Percentiles rank a stretch among this genome's conserved stretches.
Conservation (phyloP, 1,140 invertebrate genomes). For the Drosophila oshimai region DNA sequence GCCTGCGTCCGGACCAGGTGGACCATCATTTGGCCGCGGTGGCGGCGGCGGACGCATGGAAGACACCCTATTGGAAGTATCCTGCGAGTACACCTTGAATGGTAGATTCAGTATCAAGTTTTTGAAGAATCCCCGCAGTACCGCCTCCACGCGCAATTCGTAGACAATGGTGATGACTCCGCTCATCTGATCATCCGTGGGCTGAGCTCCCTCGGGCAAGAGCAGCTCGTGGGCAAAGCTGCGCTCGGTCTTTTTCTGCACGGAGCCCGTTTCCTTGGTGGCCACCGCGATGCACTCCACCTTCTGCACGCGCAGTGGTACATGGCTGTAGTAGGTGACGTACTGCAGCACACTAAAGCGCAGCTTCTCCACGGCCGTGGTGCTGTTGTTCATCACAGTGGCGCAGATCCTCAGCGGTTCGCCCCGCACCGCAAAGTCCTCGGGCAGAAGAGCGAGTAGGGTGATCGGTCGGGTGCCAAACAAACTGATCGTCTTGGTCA, state of each 20-base stretch:
- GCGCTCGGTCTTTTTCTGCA: conserved; percentile 77
- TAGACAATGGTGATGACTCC: conserved; percentile 76
- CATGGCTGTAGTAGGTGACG: conserved; percentile 72
- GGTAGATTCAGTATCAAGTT: conserved; percentile 76
- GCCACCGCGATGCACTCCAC: conserved; percentile 69
- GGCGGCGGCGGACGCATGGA: conserved; percentile 50
- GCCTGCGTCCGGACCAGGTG: conserved; percentile 46
- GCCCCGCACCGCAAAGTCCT: conserved; percentile 68
- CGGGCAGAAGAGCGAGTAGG: conserved; percentile 67
- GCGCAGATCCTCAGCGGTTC: conserved; percentile 77
- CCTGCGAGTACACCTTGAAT: conserved; percentile 72
- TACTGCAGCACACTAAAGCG: conserved; percentile 72
- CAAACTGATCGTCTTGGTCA: conserved; percentile 79
- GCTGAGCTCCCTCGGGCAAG: conserved; percentile 66
- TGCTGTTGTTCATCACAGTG: conserved; percentile 76
- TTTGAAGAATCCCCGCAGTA: conserved; percentile 79
- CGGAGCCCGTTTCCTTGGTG: conserved; percentile 76
- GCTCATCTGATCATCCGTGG: conserved; percentile 63
- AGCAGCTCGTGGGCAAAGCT: conserved; percentile 78
- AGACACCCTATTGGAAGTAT: conserved; percentile 28
- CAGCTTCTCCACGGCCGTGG: conserved; percentile 77
- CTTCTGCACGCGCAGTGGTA: conserved; percentile 68
- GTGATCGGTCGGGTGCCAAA: conserved; percentile 77
- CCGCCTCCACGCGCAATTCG: conserved; percentile 74
- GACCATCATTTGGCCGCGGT: conserved; percentile 57